Conservation (phyloP, 2,113 vertebrate genomes). For the Tetrao urogallus region DNA sequence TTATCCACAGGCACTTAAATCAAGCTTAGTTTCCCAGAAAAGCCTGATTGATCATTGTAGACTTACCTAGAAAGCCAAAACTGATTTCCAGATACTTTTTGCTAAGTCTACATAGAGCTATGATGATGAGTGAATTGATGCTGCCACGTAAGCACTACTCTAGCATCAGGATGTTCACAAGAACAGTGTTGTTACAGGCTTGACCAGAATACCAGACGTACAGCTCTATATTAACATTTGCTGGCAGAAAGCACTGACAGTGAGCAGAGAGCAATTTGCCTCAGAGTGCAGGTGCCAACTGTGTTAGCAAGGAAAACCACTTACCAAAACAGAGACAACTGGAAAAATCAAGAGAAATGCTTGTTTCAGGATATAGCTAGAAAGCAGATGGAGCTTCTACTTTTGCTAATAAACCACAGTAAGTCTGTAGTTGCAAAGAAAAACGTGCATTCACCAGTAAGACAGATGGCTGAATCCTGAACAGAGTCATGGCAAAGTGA, state of each 20-base stretch:
- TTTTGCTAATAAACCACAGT: neutral
- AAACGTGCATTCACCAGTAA: neutral
- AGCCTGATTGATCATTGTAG: neutral
- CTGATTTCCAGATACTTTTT: neutral
- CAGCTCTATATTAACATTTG: neutral
- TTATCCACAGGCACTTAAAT: neutral
- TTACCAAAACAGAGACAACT: constrained; percentile 25
- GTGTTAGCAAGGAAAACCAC: neutral
- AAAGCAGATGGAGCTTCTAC: neutral
- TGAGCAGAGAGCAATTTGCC: neutral
- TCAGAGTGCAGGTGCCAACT: neutral
- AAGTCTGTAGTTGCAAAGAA: neutral
- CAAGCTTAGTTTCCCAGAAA: neutral
- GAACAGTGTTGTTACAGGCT: neutral
- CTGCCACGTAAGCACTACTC: neutral
- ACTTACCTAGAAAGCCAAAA: neutral
- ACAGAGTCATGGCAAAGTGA: neutral
- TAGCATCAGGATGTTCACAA: neutral
- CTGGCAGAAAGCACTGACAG: neutral
- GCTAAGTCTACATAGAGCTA: neutral
- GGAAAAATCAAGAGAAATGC: neutral
- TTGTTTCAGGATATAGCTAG: neutral
- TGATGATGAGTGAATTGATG: neutral
- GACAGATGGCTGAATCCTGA: neutral
- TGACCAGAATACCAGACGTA: neutral